Conservation (phyloP, 2,797 vertebrate species). For the Parauchenoglanis punctatus region DNA sequence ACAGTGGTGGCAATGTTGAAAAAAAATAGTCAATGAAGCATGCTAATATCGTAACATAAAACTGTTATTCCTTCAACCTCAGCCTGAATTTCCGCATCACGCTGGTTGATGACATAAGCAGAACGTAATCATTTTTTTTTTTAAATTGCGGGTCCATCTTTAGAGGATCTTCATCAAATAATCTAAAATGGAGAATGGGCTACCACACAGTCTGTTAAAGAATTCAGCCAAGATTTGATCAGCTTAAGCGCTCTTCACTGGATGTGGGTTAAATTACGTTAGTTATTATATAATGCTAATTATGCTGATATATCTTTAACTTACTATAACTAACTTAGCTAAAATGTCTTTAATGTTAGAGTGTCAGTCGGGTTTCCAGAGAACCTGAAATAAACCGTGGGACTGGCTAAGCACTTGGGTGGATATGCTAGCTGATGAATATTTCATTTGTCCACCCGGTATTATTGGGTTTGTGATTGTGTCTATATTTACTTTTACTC, state of each 20-base stretch:
- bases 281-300: not conserved
- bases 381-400: not conserved
- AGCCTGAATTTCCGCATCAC: not conserved
- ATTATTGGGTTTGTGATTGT: not conserved
- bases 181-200: not conserved
- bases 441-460: not conserved
- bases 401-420: not conserved
- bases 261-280: not conserved
- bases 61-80: not conserved
- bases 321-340: not conserved
- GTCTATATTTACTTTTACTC: constrained; percentile 20
- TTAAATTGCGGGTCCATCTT: not conserved
- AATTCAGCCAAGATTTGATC: not conserved
- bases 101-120: not conserved
- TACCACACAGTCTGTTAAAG: not conserved
- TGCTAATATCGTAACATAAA: not conserved
- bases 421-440: not conserved
- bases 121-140: not conserved
- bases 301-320: not conserved
- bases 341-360: not conserved
- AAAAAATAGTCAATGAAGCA: not conserved
- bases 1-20: not conserved
- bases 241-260: not conserved
- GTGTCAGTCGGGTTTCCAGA: not conserved
- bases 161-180: not conserved